A percentile compares a stretch with the other conserved stretches of the same genome.
Evolutionary conservation across 2,888 invertebrate species (phyloP).

Genomic region (Drosophila kambysellisi): DNA sequence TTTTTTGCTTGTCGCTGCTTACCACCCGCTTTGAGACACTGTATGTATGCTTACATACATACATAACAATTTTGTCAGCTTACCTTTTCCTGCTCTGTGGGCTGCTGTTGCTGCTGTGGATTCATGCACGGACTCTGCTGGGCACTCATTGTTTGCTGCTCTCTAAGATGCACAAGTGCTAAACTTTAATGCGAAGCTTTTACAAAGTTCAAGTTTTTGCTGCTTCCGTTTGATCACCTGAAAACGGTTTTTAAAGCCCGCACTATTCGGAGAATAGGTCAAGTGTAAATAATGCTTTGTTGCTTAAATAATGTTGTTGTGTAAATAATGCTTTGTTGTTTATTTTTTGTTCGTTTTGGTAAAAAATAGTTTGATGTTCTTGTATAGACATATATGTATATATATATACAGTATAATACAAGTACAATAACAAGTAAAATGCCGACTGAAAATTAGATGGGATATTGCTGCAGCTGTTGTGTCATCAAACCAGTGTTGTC

Average conservation of each 20-base stretch:
- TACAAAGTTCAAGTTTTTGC: conserved; percentile 4
- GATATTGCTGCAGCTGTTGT: conserved; percentile 29
- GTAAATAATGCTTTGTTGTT: background rate
- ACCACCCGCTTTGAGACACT: too few relatives aligned
- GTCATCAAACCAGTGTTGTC: conserved; percentile 1
- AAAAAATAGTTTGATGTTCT: background rate
- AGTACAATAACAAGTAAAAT: conserved; percentile 35
- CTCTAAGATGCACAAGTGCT: conserved; percentile 8
- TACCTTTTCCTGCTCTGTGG: conserved; percentile 87
- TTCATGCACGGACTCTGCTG: conserved; percentile 91
- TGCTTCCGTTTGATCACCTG: background rate
- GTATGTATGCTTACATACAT: background rate
- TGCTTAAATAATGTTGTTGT: background rate
- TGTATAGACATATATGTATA: background rate
- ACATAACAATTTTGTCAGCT: background rate
- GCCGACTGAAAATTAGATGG: conserved; percentile 52
- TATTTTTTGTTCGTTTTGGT: background rate
- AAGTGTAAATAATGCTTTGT: conserved; percentile 2
- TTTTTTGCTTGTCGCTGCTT: too few relatives aligned
- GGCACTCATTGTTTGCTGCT: conserved; percentile 87
- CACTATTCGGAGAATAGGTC: background rate
- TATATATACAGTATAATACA: background rate
- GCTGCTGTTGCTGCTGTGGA: conserved; percentile 79
- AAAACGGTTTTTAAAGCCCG: conserved; percentile 5
- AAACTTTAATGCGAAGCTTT: conserved; percentile 12